These are phyloP conservation scores for Sinella curviseta DNA, from an alignment of 1,140 invertebrate genomes.

Conservation along the genomic window DNA sequence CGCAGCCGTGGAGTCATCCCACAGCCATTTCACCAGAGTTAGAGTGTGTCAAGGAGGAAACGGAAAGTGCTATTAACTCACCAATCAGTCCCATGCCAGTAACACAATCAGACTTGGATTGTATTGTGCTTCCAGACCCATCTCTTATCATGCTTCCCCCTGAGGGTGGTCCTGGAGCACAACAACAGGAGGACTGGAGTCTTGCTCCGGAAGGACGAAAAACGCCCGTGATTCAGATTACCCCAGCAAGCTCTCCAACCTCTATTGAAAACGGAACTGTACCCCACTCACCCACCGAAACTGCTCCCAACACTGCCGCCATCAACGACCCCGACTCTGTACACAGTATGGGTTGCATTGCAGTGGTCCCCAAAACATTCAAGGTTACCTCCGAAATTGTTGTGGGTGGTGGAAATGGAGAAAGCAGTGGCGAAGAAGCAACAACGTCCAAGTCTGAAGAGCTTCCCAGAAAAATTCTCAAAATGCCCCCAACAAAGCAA, in stretches of 20 bases:
- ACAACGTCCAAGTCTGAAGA: neutral
- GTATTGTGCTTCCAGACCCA: slow-evolving; percentile 12
- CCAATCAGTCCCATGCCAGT: neutral
- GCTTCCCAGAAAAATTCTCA: neutral
- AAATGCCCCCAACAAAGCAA: neutral
- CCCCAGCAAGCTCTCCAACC: slow-evolving; percentile 38
- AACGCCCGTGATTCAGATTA: slow-evolving; percentile 45
- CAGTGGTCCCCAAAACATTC: slow-evolving; percentile 42
- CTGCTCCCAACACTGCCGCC: neutral
- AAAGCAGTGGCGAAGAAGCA: neutral
- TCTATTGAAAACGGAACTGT: neutral
- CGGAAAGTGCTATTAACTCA: slow-evolving; percentile 30
- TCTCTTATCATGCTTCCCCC: neutral
- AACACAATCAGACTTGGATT: neutral
- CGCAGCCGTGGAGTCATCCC: neutral
- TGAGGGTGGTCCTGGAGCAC: neutral
- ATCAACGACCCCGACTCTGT: neutral
- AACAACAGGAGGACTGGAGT: neutral
- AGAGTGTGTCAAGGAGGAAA: slow-evolving; percentile 38
- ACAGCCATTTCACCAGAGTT: slow-evolving; percentile 33
- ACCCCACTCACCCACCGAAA: neutral
- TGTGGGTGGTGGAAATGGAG: neutral
- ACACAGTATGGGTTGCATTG: slow-evolving; percentile 42
- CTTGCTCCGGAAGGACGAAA: neutral
- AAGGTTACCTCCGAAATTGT: slow-evolving; percentile 43